These are phyloP conservation scores for Rhizomys pruinosus DNA, from an alignment of 2,113 vertebrate genomes.

Conservation along the genomic window DNA sequence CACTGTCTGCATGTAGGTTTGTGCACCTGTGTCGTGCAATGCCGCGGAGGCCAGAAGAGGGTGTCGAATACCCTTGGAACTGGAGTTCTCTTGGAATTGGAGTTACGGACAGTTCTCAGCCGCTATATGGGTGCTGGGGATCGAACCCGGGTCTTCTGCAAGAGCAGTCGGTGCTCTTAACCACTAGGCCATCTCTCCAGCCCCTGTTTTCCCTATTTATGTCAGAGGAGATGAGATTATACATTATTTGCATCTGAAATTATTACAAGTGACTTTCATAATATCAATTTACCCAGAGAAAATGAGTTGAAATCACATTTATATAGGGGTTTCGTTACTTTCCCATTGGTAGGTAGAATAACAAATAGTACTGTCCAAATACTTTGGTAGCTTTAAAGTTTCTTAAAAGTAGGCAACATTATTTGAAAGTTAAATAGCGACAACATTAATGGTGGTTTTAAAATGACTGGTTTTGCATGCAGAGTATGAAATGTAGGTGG, in stretches of 20 bases:
- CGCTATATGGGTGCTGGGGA: no score
- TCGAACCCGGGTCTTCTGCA: no score
- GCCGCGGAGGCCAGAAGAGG: no score
- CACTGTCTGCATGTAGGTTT: no score
- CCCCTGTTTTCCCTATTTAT: not conserved
- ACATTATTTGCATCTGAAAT: not conserved
- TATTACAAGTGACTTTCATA: not conserved
- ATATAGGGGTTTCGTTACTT: not conserved
- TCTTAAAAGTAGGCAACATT: slow-evolving; percentile 20
- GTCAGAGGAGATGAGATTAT: not conserved
- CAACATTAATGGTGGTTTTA: not conserved
- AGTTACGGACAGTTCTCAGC: no score
- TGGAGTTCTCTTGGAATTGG: no score
- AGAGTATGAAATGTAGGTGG: not conserved
- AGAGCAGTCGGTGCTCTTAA: no score
- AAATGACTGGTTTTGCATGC: not conserved
- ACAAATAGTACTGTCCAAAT: not conserved
- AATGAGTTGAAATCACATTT: not conserved
- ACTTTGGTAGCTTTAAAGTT: not conserved
- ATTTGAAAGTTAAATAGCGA: slow-evolving; percentile 19
- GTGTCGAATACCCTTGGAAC: no score
- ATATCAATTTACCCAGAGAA: not conserved
- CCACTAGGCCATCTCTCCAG: no score
- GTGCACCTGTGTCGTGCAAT: no score
- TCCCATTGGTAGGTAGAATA: not conserved